Base-by-base conservation (phyloP, 2,888 invertebrate species). In the Lycophotia porphyrea region DNA sequence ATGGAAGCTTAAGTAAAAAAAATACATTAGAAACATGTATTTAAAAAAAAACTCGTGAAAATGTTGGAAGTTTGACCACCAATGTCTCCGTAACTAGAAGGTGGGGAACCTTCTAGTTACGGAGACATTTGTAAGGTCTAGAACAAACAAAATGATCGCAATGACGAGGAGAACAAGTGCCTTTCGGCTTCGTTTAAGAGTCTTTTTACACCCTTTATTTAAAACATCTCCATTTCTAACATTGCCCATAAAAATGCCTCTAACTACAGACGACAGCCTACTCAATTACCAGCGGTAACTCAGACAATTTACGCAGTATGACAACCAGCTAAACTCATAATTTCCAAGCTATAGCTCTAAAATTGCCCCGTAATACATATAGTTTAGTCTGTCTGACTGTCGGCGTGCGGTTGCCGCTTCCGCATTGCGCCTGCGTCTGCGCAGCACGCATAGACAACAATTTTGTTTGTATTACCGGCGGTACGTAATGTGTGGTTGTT, bases 371-470 rank as follows among this genome's bases (percentile, higher is more conserved):
- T 84, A 83, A 84, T 83, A 84, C 39, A 67, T 84, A 74, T 83
- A 84, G 81, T 84, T 83, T 81, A 81, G 76, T 71, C 71, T 68
- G 83, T 87, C 84, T 77, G 87, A 78, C 86, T 78, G 85, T 86
- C 87, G 81, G 87, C 80, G 78, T 87, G 88, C 81, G 85, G 86
- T 90, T 86, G 87, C 80, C 87, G 91, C 92, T 93, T 93, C 93
- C 93, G 93, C 93, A 92, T 93, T 91, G 92, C 91, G 91, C 89
- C 87, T 81, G 88, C 90, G 89, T 89, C 87, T 80, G 88, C 90
- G 89, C 90, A 84, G 82, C 88, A 85, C 84, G 86, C 84, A 84
- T 71, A 87, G 76, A 84, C 84, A 88, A 87, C 86, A 88, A 88
- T 89, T 90, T 91, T 88, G 87, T 88, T 88, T 88, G 88, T 88